Conservation (phyloP, 2,797 vertebrate species). For the Eulemur coronatus region DNA sequence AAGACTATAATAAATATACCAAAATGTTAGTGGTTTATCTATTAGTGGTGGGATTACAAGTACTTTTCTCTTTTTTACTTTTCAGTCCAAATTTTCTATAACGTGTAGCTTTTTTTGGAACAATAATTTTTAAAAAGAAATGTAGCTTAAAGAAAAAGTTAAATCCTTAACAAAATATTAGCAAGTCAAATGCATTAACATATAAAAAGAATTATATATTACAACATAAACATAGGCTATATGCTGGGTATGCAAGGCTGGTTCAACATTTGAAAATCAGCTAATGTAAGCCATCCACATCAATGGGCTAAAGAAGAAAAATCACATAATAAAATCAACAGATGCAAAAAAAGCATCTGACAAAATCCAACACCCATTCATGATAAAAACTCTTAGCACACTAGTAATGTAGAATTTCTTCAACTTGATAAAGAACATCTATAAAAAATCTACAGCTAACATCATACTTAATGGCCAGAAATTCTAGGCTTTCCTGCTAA, state of each 20-base stretch:
- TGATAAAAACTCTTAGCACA: not conserved
- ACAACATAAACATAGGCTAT: not conserved
- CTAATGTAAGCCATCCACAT: not conserved
- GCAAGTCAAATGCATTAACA: not conserved
- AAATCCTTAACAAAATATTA: constrained; percentile 1
- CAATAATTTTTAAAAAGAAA: constrained; percentile 5
- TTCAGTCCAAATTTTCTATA: constrained; percentile 20
- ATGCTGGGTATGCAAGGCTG: not conserved
- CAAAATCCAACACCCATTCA: not conserved
- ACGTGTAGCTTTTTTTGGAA: not conserved
- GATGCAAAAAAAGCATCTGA: not conserved
- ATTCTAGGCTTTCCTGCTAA: not conserved
- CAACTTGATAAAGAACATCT: constrained; percentile 1
- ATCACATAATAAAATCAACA: not conserved
- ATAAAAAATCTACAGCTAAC: not conserved
- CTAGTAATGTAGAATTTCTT: not conserved
- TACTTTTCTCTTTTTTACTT: not conserved
- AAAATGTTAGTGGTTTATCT: not conserved
- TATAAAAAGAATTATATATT: not conserved
- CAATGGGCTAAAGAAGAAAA: not conserved
- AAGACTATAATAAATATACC: constrained; percentile 6
- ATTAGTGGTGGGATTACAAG: not conserved
- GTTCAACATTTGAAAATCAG: not conserved
- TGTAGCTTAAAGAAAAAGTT: not conserved
- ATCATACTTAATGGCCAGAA: not conserved